Evolutionary conservation across 2,888 invertebrate genomes (phyloP).

Genomic region (Latrodectus elegans): DNA sequence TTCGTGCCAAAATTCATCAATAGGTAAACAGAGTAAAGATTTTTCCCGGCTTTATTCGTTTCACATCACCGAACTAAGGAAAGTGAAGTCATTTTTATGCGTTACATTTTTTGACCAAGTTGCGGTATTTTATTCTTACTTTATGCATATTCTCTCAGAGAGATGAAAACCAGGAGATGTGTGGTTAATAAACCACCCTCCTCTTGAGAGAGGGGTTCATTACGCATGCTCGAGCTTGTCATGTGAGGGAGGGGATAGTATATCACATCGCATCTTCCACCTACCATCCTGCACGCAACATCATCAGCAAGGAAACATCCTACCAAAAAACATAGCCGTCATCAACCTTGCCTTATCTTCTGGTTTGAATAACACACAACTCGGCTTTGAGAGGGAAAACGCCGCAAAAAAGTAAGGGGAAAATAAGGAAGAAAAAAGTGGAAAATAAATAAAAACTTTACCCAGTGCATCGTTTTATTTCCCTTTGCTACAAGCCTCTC

Average conservation of each 20-base stretch:
- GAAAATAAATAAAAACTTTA: neutral
- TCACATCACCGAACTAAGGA: too few relatives aligned
- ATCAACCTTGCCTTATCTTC: constrained; percentile 43
- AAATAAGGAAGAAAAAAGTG: neutral
- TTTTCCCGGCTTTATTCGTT: too few relatives aligned
- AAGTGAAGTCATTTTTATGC: too few relatives aligned
- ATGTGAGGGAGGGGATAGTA: constrained; percentile 37
- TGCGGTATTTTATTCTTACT: too few relatives aligned
- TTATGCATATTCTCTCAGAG: neutral
- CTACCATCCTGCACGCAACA: constrained; percentile 26
- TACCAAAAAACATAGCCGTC: constrained; percentile 57
- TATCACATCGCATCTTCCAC: constrained; percentile 18
- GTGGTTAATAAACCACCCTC: constrained; percentile 55
- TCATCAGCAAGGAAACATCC: constrained; percentile 16
- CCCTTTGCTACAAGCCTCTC: constrained; percentile 3
- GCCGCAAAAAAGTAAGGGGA: too few relatives aligned
- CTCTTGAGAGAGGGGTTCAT: constrained; percentile 3
- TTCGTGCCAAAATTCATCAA: too few relatives aligned
- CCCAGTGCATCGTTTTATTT: constrained; percentile 42
- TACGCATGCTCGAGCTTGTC: neutral
- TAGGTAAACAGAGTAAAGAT: too few relatives aligned
- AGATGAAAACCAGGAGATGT: constrained; percentile 40
- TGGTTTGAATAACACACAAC: constrained; percentile 23
- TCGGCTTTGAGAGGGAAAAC: neutral
- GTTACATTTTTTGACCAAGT: too few relatives aligned